Percentiles rank a stretch among this genome's conserved stretches.
Conservation (phyloP, 2,797 vertebrate genomes). For the Cirrhinus molitorella region DNA sequence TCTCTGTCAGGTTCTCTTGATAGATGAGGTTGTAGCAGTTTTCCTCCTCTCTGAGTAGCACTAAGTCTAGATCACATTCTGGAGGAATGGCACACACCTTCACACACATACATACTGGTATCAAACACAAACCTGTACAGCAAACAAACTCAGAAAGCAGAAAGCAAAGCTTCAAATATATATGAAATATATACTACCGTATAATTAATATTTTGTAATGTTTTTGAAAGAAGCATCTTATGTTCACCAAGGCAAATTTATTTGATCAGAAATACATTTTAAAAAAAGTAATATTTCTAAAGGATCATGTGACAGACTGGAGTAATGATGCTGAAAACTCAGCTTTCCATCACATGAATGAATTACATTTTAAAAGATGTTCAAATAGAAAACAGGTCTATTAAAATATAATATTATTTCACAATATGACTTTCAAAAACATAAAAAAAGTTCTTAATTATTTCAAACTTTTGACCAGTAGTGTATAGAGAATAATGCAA, state of each 20-base stretch:
- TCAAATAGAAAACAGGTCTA: background rate
- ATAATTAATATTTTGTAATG: background rate
- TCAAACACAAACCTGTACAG: background rate
- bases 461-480: background rate
- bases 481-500: too few species aligned
- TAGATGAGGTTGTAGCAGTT: constrained; percentile 72
- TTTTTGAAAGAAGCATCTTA: too few species aligned
- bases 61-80: constrained; percentile 76
- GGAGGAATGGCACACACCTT: constrained; percentile 68
- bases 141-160: background rate
- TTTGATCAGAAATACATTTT: background rate
- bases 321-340: background rate
- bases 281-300: background rate
- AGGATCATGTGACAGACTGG: background rate
- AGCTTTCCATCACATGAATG: background rate
- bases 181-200: background rate
- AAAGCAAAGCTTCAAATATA: background rate
- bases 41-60: constrained; percentile 74
- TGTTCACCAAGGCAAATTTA: background rate
- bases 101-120: background rate
- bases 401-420: background rate
- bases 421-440: background rate
- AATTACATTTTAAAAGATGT: background rate
- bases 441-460: background rate
- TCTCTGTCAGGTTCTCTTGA: constrained; percentile 60